A percentile compares a stretch with the other conserved stretches of the same genome.
Evolutionary conservation across 2,113 vertebrate genomes (phyloP).

Genomic region (Bos indicus): DNA sequence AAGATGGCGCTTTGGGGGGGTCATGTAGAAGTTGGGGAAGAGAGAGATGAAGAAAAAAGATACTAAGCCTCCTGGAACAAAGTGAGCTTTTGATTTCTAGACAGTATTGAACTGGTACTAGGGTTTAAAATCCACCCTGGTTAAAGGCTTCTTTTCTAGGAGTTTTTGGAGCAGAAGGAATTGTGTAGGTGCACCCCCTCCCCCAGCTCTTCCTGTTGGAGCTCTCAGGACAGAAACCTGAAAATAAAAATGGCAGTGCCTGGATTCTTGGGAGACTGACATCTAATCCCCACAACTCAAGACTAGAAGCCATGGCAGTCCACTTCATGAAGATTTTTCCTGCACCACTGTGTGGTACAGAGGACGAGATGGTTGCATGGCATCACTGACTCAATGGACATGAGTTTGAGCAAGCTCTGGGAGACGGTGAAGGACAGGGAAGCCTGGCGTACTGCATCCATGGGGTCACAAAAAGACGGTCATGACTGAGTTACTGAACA

Average conservation of each 20-base stretch:
- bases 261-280: neutral
- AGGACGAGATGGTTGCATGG: neutral
- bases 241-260: neutral
- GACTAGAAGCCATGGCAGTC: neutral
- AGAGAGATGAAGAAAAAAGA: constrained; percentile 71
- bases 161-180: neutral
- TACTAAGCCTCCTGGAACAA: constrained; percentile 71
- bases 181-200: neutral
- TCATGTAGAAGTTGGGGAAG: constrained; percentile 78
- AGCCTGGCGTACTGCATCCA: neutral
- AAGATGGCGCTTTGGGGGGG: constrained; percentile 69
- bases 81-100: constrained; percentile 71
- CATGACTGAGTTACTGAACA: neutral
- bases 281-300: neutral
- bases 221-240: neutral
- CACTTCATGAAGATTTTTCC: neutral
- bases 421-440: neutral
- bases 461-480: neutral
- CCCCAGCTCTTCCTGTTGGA: neutral
- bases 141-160: constrained; percentile 1
- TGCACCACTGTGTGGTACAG: neutral
- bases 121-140: neutral
- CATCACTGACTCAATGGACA: neutral
- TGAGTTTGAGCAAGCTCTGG: neutral
- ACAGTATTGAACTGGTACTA: neutral